Evolutionary conservation across 2,888 invertebrate genomes (phyloP).

Genomic region (Lottia scabra): DNA sequence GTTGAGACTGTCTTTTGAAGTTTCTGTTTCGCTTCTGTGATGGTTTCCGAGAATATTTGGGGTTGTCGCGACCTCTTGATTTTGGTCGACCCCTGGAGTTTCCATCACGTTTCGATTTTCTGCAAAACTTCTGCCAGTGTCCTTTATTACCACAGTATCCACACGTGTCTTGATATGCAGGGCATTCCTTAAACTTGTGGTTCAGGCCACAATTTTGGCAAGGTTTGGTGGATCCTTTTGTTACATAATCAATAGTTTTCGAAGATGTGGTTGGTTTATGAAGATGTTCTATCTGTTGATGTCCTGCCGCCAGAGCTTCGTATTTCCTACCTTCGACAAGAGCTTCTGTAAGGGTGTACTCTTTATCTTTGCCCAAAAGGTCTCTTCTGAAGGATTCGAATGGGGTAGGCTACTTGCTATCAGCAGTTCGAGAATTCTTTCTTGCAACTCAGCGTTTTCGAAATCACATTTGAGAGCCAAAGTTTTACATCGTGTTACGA

Average conservation of each 20-base stretch:
- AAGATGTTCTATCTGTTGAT: too few species aligned
- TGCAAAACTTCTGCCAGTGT: conserved; percentile 16
- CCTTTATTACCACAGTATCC: conserved; percentile 17
- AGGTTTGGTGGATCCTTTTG: too few species aligned
- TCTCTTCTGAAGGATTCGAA: conserved; percentile 18
- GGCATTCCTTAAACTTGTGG: conserved; percentile 19
- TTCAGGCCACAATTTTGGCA: conserved; percentile 18
- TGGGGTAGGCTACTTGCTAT: conserved; percentile 23
- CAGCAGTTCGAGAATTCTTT: conserved; percentile 23
- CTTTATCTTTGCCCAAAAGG: conserved; percentile 16
- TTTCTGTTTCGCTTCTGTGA: too few species aligned
- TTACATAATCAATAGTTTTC: neutral
- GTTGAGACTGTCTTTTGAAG: too few species aligned
- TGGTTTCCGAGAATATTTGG: too few species aligned
- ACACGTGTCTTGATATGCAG: conserved; percentile 17
- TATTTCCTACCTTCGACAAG: conserved; percentile 18
- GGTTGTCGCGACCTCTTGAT: too few species aligned
- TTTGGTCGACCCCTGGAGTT: neutral
- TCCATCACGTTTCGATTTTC: neutral
- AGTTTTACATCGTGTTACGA: conserved; percentile 11
- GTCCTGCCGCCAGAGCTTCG: too few species aligned
- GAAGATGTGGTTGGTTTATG: neutral
- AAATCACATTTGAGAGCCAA: conserved; percentile 25
- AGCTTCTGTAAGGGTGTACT: conserved; percentile 4
- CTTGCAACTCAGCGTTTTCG: conserved; percentile 9